A percentile compares a stretch with the other conserved stretches of the same genome.
These are phyloP conservation scores for Microplitis demolitor DNA, from an alignment of 1,140 invertebrate genomes.

Conservation along the genomic window DNA sequence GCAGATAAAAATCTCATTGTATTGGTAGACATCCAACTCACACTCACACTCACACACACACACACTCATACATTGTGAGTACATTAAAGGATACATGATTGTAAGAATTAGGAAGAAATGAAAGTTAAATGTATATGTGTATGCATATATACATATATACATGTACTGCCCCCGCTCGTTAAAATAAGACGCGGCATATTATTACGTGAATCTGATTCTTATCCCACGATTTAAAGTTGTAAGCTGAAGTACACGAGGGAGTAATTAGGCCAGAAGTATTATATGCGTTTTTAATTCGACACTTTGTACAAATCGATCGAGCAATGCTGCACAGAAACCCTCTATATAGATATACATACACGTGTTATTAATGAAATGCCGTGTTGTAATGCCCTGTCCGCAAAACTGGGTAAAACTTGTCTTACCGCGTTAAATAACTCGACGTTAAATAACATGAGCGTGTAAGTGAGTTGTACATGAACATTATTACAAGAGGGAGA, in stretches of 20 bases:
- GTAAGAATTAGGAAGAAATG: too few relatives aligned
- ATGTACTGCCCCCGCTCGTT: not conserved
- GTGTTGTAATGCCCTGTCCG: not conserved
- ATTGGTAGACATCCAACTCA: too few relatives aligned
- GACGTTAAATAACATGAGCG: constrained; percentile 8
- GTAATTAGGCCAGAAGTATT: constrained; percentile 24
- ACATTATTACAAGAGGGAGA: not conserved
- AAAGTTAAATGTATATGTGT: too few relatives aligned
- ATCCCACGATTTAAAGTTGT: constrained; percentile 26
- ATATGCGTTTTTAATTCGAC: constrained; percentile 35
- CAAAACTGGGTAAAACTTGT: constrained; percentile 23
- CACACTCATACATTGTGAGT: too few relatives aligned
- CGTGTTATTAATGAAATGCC: not conserved
- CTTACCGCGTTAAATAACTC: constrained; percentile 24
- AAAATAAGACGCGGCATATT: constrained; percentile 18
- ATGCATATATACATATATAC: too few relatives aligned
- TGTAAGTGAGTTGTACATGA: constrained; percentile 3
- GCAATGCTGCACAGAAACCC: not conserved
- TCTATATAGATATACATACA: not conserved
- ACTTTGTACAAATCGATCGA: constrained; percentile 26
- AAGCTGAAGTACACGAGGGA: not conserved
- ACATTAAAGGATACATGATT: too few relatives aligned
- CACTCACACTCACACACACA: too few relatives aligned
- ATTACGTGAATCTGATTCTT: constrained; percentile 18
- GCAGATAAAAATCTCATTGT: not conserved